Conservation (phyloP, 2,888 invertebrate genomes). For the Trichacis sp. region DNA sequence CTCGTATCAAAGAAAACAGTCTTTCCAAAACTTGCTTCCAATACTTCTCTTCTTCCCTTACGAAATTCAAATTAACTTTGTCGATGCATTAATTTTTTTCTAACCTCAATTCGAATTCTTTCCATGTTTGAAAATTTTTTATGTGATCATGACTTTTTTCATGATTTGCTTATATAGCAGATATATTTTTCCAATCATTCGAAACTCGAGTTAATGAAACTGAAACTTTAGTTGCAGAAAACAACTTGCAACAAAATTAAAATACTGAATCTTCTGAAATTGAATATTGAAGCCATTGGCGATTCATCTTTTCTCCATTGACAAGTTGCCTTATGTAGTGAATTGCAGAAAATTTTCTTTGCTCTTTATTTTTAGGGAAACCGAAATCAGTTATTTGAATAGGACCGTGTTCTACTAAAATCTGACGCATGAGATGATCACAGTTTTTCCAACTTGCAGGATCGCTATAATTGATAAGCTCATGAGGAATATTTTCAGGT, state of each 20-base stretch:
- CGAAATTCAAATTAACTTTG: not conserved
- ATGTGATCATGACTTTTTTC: slow-evolving; percentile 1
- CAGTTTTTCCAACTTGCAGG: too few species aligned
- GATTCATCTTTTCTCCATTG: not conserved
- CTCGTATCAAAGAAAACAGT: not conserved
- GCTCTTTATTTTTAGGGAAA: slow-evolving; percentile 8
- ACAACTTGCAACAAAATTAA: slow-evolving; percentile 7
- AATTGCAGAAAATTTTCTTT: slow-evolving; percentile 5
- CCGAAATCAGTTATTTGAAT: slow-evolving; percentile 5
- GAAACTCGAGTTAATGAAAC: not conserved
- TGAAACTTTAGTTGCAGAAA: not conserved
- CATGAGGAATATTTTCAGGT: too few species aligned
- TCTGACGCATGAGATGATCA: too few species aligned
- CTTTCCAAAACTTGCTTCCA: slow-evolving; percentile 2
- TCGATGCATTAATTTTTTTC: not conserved
- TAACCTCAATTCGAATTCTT: slow-evolving; percentile 4
- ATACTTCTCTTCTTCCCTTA: slow-evolving; percentile 8
- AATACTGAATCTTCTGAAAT: slow-evolving; percentile 1
- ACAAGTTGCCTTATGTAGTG: slow-evolving; percentile 9
- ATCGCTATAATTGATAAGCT: too few species aligned
- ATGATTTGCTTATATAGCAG: slow-evolving; percentile 3
- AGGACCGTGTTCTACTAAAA: not conserved
- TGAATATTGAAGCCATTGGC: not conserved
- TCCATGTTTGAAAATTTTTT: not conserved
- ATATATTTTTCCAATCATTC: slow-evolving; percentile 7